phyloP scores from a whole-genome alignment of 2,113 vertebrate genomes.

The Serilophus lunatus region DNA sequence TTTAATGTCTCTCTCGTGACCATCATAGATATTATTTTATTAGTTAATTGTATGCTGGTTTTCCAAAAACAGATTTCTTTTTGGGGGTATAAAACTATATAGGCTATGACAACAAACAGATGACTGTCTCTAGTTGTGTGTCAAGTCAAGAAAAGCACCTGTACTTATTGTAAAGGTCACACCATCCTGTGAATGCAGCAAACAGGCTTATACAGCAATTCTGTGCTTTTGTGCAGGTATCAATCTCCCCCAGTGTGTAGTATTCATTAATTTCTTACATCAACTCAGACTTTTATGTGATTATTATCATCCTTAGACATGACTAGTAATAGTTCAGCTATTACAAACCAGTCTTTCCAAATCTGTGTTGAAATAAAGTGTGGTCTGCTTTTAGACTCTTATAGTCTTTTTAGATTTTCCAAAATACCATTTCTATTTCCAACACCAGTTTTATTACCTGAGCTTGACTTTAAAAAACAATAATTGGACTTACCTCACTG shows the following conservation, averaged over 20 bases:
- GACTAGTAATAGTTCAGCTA: neutral
- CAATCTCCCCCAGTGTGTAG: neutral
- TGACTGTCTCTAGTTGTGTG: neutral
- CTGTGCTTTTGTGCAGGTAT: neutral
- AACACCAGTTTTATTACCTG: neutral
- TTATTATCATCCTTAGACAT: neutral
- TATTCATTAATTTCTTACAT: neutral
- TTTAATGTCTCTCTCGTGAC: fast-evolving
- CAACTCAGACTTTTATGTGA: neutral
- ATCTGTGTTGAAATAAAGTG: neutral
- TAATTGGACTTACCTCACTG: neutral
- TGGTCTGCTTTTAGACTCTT: neutral
- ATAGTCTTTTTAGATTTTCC: neutral
- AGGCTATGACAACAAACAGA: neutral
- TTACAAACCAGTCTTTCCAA: neutral
- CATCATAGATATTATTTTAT: neutral
- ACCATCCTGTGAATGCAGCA: neutral
- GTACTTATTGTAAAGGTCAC: neutral
- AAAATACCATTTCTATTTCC: neutral
- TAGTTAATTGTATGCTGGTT: neutral
- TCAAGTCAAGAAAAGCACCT: neutral
- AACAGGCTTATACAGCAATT: neutral
- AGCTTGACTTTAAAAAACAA: neutral
- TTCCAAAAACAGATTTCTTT: neutral
- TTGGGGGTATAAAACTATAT: neutral